phyloP scores from a whole-genome alignment of 2,797 vertebrate species.

The Saxicola maurus region DNA sequence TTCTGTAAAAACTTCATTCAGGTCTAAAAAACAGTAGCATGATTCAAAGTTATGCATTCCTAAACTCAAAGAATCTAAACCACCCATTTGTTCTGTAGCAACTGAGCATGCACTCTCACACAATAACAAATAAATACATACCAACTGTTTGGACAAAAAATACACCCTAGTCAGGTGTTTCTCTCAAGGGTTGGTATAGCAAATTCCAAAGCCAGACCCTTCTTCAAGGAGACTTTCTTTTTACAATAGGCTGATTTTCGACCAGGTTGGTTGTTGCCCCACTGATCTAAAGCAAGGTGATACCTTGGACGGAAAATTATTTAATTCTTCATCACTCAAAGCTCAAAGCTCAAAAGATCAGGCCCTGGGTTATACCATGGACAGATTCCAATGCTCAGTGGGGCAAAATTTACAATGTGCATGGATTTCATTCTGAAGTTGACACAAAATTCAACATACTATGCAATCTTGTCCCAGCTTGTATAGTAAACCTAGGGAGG shows the following conservation, averaged over 20 bases:
- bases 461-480: background rate
- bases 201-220: background rate
- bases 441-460: background rate
- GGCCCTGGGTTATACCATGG: background rate
- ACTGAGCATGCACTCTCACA: accelerated
- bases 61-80: background rate
- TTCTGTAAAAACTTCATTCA: background rate
- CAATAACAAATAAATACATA: background rate
- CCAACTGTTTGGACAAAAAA: background rate
- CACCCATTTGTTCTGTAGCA: background rate
- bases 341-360: background rate
- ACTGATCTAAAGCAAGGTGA: background rate
- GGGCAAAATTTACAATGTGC: background rate
- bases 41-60: background rate
- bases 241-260: accelerated
- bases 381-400: background rate
- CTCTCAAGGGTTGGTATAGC: background rate
- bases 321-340: background rate
- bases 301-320: background rate
- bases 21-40: background rate
- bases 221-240: background rate
- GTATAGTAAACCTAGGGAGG: accelerated
- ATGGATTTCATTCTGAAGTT: background rate
- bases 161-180: background rate
- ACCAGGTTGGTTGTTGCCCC: background rate